Evolutionary conservation across 1,140 invertebrate species (phyloP).

Genomic region (Luehdorfia chinensis): DNA sequence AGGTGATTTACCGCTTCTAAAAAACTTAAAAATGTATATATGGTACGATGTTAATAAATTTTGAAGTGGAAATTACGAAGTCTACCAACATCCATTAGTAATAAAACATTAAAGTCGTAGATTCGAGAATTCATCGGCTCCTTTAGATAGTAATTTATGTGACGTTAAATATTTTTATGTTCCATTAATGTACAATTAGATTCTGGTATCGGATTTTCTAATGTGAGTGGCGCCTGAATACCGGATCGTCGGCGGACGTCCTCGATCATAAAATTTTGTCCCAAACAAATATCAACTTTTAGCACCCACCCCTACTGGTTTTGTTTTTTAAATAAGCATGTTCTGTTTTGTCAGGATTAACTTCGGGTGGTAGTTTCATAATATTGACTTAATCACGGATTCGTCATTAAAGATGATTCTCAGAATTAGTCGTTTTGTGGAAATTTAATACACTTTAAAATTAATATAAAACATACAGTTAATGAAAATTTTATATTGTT

Average conservation of each 20-base stretch:
- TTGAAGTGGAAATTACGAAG: slow-evolving; percentile 45
- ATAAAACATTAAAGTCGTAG: slow-evolving; percentile 57
- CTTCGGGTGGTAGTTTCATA: slow-evolving; percentile 40
- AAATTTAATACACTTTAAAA: too few species aligned
- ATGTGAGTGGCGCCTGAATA: slow-evolving; percentile 66
- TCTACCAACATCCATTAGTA: slow-evolving; percentile 53
- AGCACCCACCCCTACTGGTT: slow-evolving; percentile 40
- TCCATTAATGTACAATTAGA: slow-evolving; percentile 66
- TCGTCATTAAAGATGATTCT: background rate
- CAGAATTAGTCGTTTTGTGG: background rate
- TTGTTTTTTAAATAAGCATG: slow-evolving; percentile 66
- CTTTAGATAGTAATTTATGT: slow-evolving; percentile 70
- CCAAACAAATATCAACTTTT: slow-evolving; percentile 64
- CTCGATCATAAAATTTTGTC: slow-evolving; percentile 53
- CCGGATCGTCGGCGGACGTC: slow-evolving; percentile 58
- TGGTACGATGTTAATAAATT: slow-evolving; percentile 48
- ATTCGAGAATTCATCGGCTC: slow-evolving; percentile 63
- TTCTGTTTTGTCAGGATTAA: slow-evolving; percentile 48
- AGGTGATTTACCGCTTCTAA: slow-evolving; percentile 46
- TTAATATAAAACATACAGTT: too few species aligned
- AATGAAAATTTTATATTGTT: too few species aligned
- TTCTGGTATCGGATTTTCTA: slow-evolving; percentile 65
- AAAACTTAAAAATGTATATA: slow-evolving; percentile 34
- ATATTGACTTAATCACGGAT: slow-evolving; percentile 42
- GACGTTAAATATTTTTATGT: slow-evolving; percentile 71